Evolutionary conservation across 1,140 invertebrate species (phyloP), one percentile per base, ranked within the genome.

Genomic region (Heliconius himera): DNA sequence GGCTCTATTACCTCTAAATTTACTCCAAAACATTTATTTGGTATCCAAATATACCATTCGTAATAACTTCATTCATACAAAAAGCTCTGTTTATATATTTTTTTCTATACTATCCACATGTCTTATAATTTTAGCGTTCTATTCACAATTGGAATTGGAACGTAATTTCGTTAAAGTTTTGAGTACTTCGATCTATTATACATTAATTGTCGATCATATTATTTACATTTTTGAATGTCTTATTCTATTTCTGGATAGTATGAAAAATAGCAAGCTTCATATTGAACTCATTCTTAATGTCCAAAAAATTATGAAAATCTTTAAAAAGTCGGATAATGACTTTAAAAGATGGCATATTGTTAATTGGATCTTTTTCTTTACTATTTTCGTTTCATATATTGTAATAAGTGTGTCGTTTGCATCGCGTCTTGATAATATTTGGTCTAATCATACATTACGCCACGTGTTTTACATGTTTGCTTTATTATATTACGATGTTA

Each of bases 401-500:
- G 29, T 22, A 72, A 72, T 72, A 72, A 33, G 70, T 6, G 18
- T 72, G 2, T 72, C 29, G 9, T 78, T 41, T 20, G 16, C 33
- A 16, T 66, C 3, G 3, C 11, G 6, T n/a, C 3, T 66, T 29
- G 60, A 66, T 66, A 66, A 29, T 18, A 66, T 66, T 29, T 66
- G 22, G 22, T 66, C 60, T 66, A 22, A 4, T 5, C 16, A 66
- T 13, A 29, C 60, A 3, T 66, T 66, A 9, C 22, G n/a, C 60
- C 60, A 66, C 11, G 11, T 13, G 4, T 29, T 66, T 8, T 73
- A 78, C 66, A 38, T 66, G 3, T 60, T 78, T 46, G 22, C 36
- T 26, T 73, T 73, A 26, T 18, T 78, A n/a, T 78, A 78, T 29
- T 73, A 78, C 13, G 77, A 78, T 46, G 77, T 73, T 20, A 78